Evolutionary conservation across 2,888 invertebrate genomes (phyloP).

Genomic region (Drosophila bunnanda): DNA sequence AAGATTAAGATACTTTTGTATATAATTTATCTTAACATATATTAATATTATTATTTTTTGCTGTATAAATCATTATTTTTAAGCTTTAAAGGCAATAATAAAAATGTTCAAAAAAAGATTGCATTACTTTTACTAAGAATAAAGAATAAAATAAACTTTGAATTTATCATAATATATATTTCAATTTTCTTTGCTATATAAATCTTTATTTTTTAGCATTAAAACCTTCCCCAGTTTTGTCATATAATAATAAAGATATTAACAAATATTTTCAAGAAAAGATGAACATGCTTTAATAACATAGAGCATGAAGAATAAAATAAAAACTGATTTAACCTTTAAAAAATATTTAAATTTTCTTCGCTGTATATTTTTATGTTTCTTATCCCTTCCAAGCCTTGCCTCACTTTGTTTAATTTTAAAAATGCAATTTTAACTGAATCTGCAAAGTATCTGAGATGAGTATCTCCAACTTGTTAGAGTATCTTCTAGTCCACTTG

Average conservation of each 20-base stretch:
- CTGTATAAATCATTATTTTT: too few relatives aligned
- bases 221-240: too few relatives aligned
- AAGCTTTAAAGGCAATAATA: neutral
- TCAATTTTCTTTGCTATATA: too few relatives aligned
- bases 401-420: neutral
- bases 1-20: neutral
- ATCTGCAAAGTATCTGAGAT: neutral
- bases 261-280: too few relatives aligned
- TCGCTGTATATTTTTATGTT: neutral
- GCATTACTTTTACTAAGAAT: neutral
- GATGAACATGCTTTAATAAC: too few relatives aligned
- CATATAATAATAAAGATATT: too few relatives aligned
- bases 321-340: neutral
- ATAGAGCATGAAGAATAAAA: too few relatives aligned
- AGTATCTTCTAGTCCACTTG: constrained; percentile 37
- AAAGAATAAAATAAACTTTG: neutral
- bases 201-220: too few relatives aligned
- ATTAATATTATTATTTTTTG: too few relatives aligned
- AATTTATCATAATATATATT: too few relatives aligned
- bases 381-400: neutral
- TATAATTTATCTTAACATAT: too few relatives aligned
- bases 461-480: constrained; percentile 12
- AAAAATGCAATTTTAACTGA: neutral
- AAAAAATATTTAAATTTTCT: neutral
- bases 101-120: neutral